A percentile compares a stretch with the other conserved stretches of the same genome.
Conservation (phyloP, 2,113 vertebrate genomes). For the Electrona antarctica region DNA sequence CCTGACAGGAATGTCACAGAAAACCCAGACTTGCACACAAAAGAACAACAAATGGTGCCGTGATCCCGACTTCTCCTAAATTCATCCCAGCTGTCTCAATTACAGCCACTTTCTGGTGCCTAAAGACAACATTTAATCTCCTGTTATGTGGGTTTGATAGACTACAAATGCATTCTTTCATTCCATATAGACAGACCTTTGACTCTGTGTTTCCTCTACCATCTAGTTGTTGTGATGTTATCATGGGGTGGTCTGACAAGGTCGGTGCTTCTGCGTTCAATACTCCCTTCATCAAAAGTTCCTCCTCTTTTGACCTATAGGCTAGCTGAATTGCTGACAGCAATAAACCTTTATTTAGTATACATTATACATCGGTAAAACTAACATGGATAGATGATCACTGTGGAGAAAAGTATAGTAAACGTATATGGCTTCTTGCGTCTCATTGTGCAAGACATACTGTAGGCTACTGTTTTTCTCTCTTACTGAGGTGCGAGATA, state of each 20-base stretch:
- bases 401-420: too few relatives aligned
- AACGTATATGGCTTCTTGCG: too few relatives aligned
- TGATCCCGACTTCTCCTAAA: constrained; percentile 33
- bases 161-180: constrained; percentile 42
- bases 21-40: background rate
- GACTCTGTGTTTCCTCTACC: constrained; percentile 24
- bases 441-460: too few relatives aligned
- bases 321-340: background rate
- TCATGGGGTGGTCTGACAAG: constrained; percentile 10
- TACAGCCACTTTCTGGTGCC: constrained; percentile 35
- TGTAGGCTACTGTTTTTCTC: too few relatives aligned
- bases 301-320: background rate
- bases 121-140: constrained; percentile 55
- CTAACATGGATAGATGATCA: too few relatives aligned
- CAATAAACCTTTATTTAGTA: background rate
- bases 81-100: constrained; percentile 47
- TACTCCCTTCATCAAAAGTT: background rate
- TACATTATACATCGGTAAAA: too few relatives aligned
- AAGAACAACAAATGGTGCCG: constrained; percentile 43
- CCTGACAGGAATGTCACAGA: too few relatives aligned
- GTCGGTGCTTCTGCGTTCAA: background rate
- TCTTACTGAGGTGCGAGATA: too few relatives aligned
- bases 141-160: constrained; percentile 39
- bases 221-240: constrained; percentile 28
- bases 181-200: constrained; percentile 37